Evolutionary conservation across 2,797 vertebrate species (phyloP), one percentile per base, ranked within the genome.

Genomic region (Argyrosomus regius): DNA sequence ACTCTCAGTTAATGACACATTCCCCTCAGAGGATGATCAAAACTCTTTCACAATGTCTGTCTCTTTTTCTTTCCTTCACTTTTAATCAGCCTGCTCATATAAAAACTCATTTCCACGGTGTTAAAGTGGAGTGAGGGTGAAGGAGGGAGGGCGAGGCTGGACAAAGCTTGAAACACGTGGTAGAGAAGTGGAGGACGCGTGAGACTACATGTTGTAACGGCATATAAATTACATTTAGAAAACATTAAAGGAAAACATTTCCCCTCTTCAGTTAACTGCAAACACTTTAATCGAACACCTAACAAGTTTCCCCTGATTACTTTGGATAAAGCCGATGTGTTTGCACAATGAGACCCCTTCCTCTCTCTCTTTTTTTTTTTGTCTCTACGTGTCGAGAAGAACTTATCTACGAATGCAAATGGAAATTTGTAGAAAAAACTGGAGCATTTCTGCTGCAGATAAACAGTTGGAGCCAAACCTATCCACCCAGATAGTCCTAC

Each of bases 391-490:
- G 46, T 16, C 10, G 31, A 28, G 49, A 75, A 64, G 60, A 72
- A 45, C 60, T 59, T 88, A 92, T 92, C 91, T 82, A 6, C 3
- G 59, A 83, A 74, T 4, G 60, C 72, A 78, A 87, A 82, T 48
- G 83, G 20, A 60, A 75, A 83, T 83, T 57, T 77, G 72, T 48
- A 72, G 86, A 89, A 87, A 90, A 52, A 71, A 64, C 59, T 53
- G 54, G 67, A 78, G 83, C 82, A 41, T 89, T 90, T 87, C 68
- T 84, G 80, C 35, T 13, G 69, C 83, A 92, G 95, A 96, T 96
- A 96, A 95, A 62, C 52, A 82, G 66, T 48, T 59, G 79, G 84
- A 76, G 78, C 49, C 75, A 78, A 58, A 83, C 73, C 78, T 76
- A 62, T 57, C 88, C 84, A 76, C 87, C 78, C 82, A 88, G 93